Conservation (phyloP, 2,113 vertebrate genomes). For the Esox niger region DNA sequence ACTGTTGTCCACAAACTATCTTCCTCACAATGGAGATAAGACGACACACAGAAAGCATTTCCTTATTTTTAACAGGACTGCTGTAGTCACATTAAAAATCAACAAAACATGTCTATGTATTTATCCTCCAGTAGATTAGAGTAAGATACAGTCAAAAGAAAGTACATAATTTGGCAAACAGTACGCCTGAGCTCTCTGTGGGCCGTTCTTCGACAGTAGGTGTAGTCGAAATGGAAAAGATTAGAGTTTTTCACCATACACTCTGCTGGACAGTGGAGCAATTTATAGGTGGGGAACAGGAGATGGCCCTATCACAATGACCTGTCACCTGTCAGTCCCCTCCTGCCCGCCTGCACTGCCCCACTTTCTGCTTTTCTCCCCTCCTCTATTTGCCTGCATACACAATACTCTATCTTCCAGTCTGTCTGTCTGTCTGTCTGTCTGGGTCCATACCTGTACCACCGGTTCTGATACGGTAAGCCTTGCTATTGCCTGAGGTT, state of each 20-base stretch:
- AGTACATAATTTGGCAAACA: background rate
- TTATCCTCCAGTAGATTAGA: background rate
- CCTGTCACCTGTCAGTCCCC: conserved; percentile 64
- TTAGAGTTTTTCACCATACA: conserved; percentile 74
- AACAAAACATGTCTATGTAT: background rate
- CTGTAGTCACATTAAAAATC: background rate
- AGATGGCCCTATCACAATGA: conserved; percentile 77
- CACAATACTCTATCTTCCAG: background rate
- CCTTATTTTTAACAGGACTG: background rate
- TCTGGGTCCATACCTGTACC: conserved; percentile 45
- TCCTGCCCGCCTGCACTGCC: background rate
- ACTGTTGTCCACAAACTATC: conserved; percentile 4
- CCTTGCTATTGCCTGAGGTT: conserved; percentile 60
- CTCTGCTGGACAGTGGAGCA: conserved; percentile 80
- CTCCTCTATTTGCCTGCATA: background rate
- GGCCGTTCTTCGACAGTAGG: conserved; percentile 73
- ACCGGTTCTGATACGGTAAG: conserved; percentile 64
- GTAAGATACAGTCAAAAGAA: too few relatives aligned
- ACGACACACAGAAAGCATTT: conserved; percentile 10
- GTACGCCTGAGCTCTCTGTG: conserved; percentile 32
- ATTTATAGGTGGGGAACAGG: conserved; percentile 83
- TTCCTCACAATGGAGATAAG: background rate
- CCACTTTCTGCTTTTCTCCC: background rate
- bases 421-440: conserved; percentile 46
- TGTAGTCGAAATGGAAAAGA: conserved; percentile 80